Base-by-base conservation (phyloP, 2,797 vertebrate genomes). In the Decapterus maruadsi region DNA sequence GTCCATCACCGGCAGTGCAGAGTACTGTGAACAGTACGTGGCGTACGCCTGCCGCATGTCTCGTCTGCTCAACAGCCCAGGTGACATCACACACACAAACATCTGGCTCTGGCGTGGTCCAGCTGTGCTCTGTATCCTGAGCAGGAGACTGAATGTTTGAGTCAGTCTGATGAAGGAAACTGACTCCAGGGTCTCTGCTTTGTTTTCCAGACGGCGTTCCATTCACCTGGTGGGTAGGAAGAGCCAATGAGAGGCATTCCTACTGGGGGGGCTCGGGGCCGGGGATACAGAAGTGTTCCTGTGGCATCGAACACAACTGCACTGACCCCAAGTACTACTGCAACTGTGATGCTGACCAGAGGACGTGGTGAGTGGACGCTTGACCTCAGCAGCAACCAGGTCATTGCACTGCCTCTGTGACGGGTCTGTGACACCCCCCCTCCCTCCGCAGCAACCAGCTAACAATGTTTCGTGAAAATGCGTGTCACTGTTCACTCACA, bases 251-350 rank as follows among this genome's bases (percentile, higher is more conserved):
- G 91, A 97, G 95, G 75, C 97, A 99, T 77, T 96, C 93, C 81
- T 99, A 99, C 59, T 99, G 98, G 98, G 98, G 98, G 0, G 97
- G 98, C 22, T 99, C 98, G 0, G 96, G 96, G 50, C 98, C 98
- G 0, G 98, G 98, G 0, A 97, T 99, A 67, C 98, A 98, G 75
- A 99, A 99, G 84, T 99, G 98, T 43, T 95, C 97, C 62, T 99
- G 98, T 0, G 98, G 98, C 22, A 99, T 99, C 0, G 95, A 98
- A 55, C 96, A 97, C 66, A 99, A 99, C 94, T 99, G 98, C 68
- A 97, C 95, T 0, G 95, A 98, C 66, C 93, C 96, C 57, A 96
- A 90, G 78, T 94, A 94, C 93, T 94, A 93, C 93, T 99, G 98
- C 92, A 98, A 99, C 95, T 99, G 98, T 13, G 98, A 99, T 1